Percentiles rank a stretch among this genome's conserved stretches.
Evolutionary conservation across 30 jellyfish, hydroid and myxozoan genomes (phyloP).

Genomic region (Cassiopea xamachana): DNA sequence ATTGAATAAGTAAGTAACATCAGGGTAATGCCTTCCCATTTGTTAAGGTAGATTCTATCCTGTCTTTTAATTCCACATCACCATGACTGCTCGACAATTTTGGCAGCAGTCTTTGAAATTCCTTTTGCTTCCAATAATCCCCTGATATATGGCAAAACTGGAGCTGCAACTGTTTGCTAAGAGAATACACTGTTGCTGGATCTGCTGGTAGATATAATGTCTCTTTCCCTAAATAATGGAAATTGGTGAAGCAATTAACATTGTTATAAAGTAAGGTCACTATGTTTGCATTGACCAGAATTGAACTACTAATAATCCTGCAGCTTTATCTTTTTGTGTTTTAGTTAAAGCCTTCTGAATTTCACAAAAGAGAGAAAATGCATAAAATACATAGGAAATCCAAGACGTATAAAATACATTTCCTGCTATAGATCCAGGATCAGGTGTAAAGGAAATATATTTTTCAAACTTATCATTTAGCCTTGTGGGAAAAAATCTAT

Average conservation of each 20-base stretch:
- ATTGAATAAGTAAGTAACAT: too few species aligned
- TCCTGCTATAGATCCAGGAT: conserved; percentile 32
- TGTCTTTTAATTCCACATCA: conserved; percentile 34
- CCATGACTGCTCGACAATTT: conserved; percentile 11
- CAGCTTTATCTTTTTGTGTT: conserved; percentile 47
- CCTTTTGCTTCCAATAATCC: conserved; percentile 17
- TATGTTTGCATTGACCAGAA: conserved; percentile 75
- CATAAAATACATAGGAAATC: conserved; percentile 23
- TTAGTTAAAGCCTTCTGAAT: conserved; percentile 39
- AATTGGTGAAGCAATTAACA: conserved; percentile 17
- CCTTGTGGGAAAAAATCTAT: conserved; percentile 25
- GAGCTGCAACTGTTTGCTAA: conserved; percentile 9
- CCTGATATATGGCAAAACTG: conserved; percentile 56
- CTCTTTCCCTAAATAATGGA: not conserved
- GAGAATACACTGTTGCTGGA: conserved; percentile 1
- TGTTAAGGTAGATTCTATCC: not conserved
- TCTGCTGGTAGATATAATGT: conserved; percentile 28
- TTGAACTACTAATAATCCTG: conserved; percentile 66
- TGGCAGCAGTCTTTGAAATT: not conserved
- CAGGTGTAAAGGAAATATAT: conserved; percentile 45
- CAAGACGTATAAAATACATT: conserved; percentile 46
- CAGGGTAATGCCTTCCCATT: conserved; percentile 3
- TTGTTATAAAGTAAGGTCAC: conserved; percentile 38
- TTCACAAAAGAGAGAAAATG: conserved; percentile 55
- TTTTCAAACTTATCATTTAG: conserved; percentile 2